These are phyloP conservation scores for Macropus fuliginosus DNA, from an alignment of 2,797 vertebrate genomes.

Conservation along the genomic window DNA sequence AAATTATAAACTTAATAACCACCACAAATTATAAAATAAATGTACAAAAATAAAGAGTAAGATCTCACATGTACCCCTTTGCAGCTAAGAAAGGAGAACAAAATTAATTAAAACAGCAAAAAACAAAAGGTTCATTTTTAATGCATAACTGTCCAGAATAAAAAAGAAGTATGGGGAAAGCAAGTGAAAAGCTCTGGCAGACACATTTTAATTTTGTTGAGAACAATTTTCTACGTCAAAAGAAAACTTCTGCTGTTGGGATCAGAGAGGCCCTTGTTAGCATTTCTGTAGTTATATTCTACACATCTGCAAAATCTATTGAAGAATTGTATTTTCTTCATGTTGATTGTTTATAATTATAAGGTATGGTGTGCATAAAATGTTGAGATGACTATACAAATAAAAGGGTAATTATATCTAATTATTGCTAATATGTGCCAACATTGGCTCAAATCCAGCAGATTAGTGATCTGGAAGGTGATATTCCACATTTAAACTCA, in stretches of 20 bases:
- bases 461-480: conserved; percentile 34
- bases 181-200: conserved; percentile 4
- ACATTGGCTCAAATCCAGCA: conserved; percentile 18
- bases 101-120: neutral
- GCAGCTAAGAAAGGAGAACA: neutral
- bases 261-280: neutral
- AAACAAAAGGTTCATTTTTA: neutral
- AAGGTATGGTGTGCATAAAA: conserved; percentile 36
- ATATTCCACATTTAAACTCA: conserved; percentile 32
- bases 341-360: conserved; percentile 26
- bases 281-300: conserved; percentile 62
- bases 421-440: conserved; percentile 19
- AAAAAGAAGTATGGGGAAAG: conserved; percentile 15
- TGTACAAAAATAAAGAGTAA: neutral
- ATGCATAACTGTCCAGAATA: conserved; percentile 8
- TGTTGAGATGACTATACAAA: neutral
- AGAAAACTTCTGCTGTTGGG: conserved; percentile 50
- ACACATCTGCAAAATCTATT: conserved; percentile 38
- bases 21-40: neutral
- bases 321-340: conserved; percentile 12
- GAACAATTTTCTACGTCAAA: conserved; percentile 12
- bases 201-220: conserved; percentile 4
- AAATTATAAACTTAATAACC: neutral
- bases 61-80: neutral
- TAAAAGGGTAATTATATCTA: conserved; percentile 20